Evolutionary conservation across 2,113 vertebrate species (phyloP), one percentile per base, ranked within the genome.

Genomic region (Marmota flaviventris): DNA sequence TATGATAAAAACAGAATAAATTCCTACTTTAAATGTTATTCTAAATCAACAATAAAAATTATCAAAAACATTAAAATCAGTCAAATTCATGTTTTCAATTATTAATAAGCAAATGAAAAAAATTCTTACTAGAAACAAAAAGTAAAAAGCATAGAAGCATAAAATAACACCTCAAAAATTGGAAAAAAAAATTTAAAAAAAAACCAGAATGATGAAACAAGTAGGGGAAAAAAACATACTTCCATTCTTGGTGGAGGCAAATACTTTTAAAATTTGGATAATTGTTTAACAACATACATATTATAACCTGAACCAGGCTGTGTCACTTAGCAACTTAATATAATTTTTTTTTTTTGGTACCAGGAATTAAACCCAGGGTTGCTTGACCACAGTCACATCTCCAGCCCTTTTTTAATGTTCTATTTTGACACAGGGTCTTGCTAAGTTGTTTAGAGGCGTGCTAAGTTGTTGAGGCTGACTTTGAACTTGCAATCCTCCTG

Each of bases 71-170:
- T 94, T 37, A 69, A 85, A 63, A 86, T 34, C 11, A 11, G 2
- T 20, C 58, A 61, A 85, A 89, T 72, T 11, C 63, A 25, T 73
- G 42, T 69, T 89, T 82, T 75, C 29, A 63, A 70, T 24, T 37
- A 56, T 76, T 32, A 75, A 81, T 82, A 45, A 81, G 20, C 2
- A n/a, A 65, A 65, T 65, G n/a, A 70, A 53, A 27, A 75, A 61
- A 61, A 37, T 32, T 91, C 73, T 45, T 78, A 75, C 5, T 76
- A 67, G 6, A 81, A 90, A 70, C 42, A 53, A 34, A 89, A 92
- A 79, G 39, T 88, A 24, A 94, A 89, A 73, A 81, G 14, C 87
- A 86, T 53, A 53, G 83, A 90, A 63, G 53, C 61, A 72, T 53
- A 91, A 84, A 63, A 7, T 65, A 95, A n/a, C 0, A 72, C 9